Conservation (phyloP, 2,797 vertebrate genomes). For the Myotis planiceps region DNA sequence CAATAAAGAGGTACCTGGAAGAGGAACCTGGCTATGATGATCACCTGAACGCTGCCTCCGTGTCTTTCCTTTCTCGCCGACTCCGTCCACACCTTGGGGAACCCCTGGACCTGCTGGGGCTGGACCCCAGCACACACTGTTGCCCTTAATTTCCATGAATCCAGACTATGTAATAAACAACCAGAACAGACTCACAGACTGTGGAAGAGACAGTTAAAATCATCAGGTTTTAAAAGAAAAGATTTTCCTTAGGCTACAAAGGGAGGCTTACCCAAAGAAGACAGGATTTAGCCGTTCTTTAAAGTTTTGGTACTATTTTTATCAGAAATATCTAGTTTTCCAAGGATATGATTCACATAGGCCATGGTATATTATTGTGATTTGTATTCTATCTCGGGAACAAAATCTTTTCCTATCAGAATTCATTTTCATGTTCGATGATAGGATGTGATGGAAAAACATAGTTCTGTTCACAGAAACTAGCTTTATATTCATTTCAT, state of each 20-base stretch:
- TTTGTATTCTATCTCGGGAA: neutral
- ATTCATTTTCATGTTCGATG: neutral
- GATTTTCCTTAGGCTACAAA: neutral
- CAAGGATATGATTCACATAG: neutral
- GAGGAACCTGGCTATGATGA: too few species aligned
- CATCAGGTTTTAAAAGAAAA: neutral
- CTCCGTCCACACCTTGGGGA: too few species aligned
- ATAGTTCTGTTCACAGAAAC: neutral
- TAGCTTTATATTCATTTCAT: neutral
- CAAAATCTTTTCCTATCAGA: neutral
- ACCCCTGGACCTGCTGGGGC: too few species aligned
- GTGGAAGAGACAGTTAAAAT: neutral
- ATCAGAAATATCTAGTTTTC: conserved; percentile 2
- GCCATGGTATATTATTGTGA: neutral
- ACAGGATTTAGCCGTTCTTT: neutral
- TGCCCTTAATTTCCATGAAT: neutral
- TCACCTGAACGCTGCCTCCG: too few species aligned
- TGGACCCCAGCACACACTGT: too few species aligned
- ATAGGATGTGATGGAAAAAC: neutral
- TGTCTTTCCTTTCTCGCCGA: too few species aligned
- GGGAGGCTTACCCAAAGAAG: neutral
- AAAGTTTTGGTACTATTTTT: neutral
- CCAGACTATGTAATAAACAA: neutral
- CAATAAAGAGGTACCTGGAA: too few species aligned
- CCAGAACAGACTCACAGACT: neutral